Base-by-base conservation (phyloP, 2,888 invertebrate species). In the Meteorus colon region DNA sequence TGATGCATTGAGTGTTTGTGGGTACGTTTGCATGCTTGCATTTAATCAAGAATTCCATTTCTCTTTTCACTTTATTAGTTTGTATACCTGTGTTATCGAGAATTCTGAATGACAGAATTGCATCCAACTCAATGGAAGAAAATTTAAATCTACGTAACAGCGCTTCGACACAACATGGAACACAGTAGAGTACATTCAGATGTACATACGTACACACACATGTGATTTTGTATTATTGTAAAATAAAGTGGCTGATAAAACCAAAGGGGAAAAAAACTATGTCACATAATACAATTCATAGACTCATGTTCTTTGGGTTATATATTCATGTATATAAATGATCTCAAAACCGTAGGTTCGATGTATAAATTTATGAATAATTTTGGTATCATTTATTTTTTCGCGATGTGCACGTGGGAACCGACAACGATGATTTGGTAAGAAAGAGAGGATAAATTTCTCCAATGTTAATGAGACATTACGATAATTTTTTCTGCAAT, bases 291-390 rank as follows among this genome's bases (percentile, higher is more conserved):
- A 1, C 2, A 12, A 8, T 10, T 10, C 45, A 24, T 24, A 24
- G 24, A 24, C 45, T 45, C 45, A 45, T 24, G 14, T 45, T 12
- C 12, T 45, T 14, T 3, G 45, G 12, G 2, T 45, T 45, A 34
- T 8, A 34, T 34, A 14, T 16, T 48, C 16, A 16, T 48, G 16
- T 48, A 48, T 48, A 48, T 48, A n/a, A n/a, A 55, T 16, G 10
- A 55, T 34, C 12, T 59, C 37, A 37, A 55, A n/a, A 69, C 59
- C 59, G 34, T 59, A 59, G 59, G 37, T 55, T 69, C 31, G 31
- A 51, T 19, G 31, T 19, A n/a, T 69, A 24, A 24, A 24, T 24
- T 24, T 8, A 29, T 31, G 55, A 8, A 34, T 34, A 69, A 24
- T 69, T 59, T 27, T 19, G 34, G 24, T 24, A 24, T 24, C 24